A percentile compares a stretch with the other conserved stretches of the same genome.
These are phyloP conservation scores for Sebastes taczanowskii DNA, from an alignment of 2,797 vertebrate genomes.

Conservation along the genomic window DNA sequence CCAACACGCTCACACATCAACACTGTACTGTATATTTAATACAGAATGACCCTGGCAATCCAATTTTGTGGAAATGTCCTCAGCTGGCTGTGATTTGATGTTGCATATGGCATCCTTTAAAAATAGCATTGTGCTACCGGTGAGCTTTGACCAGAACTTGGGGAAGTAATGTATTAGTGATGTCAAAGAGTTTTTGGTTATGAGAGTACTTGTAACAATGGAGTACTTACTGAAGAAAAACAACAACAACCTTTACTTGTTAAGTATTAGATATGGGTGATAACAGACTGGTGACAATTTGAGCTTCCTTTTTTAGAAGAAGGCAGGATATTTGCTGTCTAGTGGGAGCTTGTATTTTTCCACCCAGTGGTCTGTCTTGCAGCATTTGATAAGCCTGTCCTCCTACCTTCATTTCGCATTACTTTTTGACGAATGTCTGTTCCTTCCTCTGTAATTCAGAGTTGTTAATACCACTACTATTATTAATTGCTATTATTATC, in stretches of 20 bases:
- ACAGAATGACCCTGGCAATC: constrained; percentile 57
- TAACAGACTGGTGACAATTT: constrained; percentile 62
- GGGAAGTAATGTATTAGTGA: constrained; percentile 61
- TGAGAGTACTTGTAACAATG: constrained; percentile 56
- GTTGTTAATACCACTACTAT: constrained; percentile 82
- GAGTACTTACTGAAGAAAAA: constrained; percentile 58
- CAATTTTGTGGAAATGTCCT: constrained; percentile 57
- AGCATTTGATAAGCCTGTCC: constrained; percentile 76
- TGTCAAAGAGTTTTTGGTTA: constrained; percentile 63
- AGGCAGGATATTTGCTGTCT: constrained; percentile 65
- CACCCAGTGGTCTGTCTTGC: constrained; percentile 76
- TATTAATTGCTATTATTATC: constrained; percentile 82
- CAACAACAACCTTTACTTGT: constrained; percentile 57
- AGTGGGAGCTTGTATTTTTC: constrained; percentile 73
- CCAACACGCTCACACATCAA: constrained; percentile 27
- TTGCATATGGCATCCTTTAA: constrained; percentile 61
- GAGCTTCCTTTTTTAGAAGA: constrained; percentile 73
- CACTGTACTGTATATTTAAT: constrained; percentile 54
- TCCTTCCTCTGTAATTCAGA: constrained; percentile 78
- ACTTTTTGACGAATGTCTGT: constrained; percentile 80
- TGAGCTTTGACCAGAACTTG: constrained; percentile 60
- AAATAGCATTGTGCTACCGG: constrained; percentile 54
- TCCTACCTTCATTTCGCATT: constrained; percentile 69
- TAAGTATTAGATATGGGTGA: constrained; percentile 63
- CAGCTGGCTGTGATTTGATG: constrained; percentile 61